A percentile compares a stretch with the other conserved stretches of the same genome.
phyloP scores from a whole-genome alignment of 2,888 invertebrate genomes.

The Melanchra persicariae region DNA sequence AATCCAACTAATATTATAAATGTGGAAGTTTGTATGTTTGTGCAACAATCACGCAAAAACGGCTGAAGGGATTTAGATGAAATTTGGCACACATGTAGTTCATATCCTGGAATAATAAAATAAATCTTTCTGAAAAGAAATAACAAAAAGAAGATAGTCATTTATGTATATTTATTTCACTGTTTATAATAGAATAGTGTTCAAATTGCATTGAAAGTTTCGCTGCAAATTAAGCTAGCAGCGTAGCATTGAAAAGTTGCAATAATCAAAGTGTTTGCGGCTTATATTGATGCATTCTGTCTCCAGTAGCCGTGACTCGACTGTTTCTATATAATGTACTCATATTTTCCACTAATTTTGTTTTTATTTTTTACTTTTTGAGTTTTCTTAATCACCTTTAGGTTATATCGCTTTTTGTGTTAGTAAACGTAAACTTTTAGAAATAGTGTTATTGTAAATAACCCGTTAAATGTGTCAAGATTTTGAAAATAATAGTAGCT shows the following conservation, averaged over 20 bases:
- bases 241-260: background rate
- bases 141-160: background rate
- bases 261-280: slow-evolving; percentile 48
- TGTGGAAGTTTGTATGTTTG: too few relatives aligned
- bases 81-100: too few relatives aligned
- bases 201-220: background rate
- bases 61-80: too few relatives aligned
- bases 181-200: background rate
- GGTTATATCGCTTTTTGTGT: slow-evolving; percentile 32
- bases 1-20: too few relatives aligned
- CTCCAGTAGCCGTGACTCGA: slow-evolving; percentile 60
- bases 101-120: too few relatives aligned
- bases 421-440: slow-evolving; percentile 29
- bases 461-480: background rate
- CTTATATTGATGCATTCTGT: slow-evolving; percentile 76
- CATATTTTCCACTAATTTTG: slow-evolving; percentile 74
- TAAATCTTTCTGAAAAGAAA: background rate
- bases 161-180: background rate
- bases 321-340: slow-evolving; percentile 70
- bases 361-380: slow-evolving; percentile 57
- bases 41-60: too few relatives aligned
- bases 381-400: slow-evolving; percentile 61
- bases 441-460: slow-evolving; percentile 2
- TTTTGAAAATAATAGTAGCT: background rate
- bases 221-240: background rate